Percentiles rank a stretch among this genome's conserved stretches.
Evolutionary conservation across 2,888 invertebrate species (phyloP).

Genomic region (Notodonta dromedarius): DNA sequence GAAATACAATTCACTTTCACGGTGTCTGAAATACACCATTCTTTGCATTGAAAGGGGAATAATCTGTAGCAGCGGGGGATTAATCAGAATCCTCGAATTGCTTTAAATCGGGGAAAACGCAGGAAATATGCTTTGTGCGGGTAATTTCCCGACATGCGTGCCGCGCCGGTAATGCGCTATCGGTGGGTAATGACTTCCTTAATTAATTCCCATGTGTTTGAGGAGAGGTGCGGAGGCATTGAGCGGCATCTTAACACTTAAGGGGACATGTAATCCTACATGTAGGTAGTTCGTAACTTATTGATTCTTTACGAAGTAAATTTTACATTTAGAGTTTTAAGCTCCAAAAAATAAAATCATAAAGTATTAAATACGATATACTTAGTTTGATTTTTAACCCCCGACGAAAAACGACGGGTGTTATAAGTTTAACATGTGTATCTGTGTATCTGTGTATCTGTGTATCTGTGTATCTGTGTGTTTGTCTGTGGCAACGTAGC

Average conservation of each 20-base stretch:
- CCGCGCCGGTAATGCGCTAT: constrained; percentile 79
- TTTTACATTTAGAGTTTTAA: no score
- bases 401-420: no score
- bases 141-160: constrained; percentile 82
- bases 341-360: no score
- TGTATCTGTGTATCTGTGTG: no score
- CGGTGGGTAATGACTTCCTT: constrained; percentile 83
- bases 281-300: neutral
- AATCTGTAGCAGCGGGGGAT: constrained; percentile 82
- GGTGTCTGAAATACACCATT: constrained; percentile 83
- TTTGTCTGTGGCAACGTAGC: no score
- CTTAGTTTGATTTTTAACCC: no score
- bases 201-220: constrained; percentile 80
- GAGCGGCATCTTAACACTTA: constrained; percentile 26
- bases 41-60: constrained; percentile 83
- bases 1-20: constrained; percentile 82
- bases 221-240: constrained; percentile 33
- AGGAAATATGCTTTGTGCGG: constrained; percentile 83
- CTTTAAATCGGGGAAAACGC: constrained; percentile 84
- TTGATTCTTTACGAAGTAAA: no score
- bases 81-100: constrained; percentile 84
- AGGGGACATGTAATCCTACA: neutral
- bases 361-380: no score
- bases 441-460: no score
- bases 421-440: no score